Evolutionary conservation across 2,888 invertebrate species (phyloP).

Genomic region (Cantharis flavilabris): DNA sequence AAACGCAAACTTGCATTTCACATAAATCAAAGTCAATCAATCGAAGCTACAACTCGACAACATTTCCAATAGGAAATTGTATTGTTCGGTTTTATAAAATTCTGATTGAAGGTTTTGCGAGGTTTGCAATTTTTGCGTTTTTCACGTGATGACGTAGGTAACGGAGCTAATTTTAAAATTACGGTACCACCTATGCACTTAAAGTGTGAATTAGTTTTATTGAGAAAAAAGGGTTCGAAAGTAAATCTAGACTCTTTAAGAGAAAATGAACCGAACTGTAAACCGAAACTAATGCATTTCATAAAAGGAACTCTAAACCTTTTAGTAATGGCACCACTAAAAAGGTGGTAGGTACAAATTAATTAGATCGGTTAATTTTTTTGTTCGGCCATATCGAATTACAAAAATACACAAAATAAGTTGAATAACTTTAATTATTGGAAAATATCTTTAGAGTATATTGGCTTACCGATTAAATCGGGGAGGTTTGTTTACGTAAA

Average conservation of each 20-base stretch:
- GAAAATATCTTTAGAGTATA: neutral
- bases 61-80: neutral
- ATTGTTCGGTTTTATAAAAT: neutral
- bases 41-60: neutral
- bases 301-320: constrained; percentile 1
- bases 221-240: neutral
- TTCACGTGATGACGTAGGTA: neutral
- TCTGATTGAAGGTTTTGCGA: neutral
- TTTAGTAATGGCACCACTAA: neutral
- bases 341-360: neutral
- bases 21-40: neutral
- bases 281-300: constrained; percentile 12
- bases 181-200: neutral
- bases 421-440: neutral
- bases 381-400: neutral
- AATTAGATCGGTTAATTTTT: neutral
- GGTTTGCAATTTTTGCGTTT: neutral
- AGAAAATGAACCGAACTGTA: constrained; percentile 6
- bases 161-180: neutral
- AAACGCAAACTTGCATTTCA: neutral
- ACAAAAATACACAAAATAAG: neutral
- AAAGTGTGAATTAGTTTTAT: neutral
- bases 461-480: neutral
- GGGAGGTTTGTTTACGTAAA: neutral
- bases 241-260: neutral